A percentile compares a stretch with the other conserved stretches of the same genome.
Evolutionary conservation across 35 echinoderm and acorn worm species (phyloP).

Genomic region (Heliocidaris tuberculata): DNA sequence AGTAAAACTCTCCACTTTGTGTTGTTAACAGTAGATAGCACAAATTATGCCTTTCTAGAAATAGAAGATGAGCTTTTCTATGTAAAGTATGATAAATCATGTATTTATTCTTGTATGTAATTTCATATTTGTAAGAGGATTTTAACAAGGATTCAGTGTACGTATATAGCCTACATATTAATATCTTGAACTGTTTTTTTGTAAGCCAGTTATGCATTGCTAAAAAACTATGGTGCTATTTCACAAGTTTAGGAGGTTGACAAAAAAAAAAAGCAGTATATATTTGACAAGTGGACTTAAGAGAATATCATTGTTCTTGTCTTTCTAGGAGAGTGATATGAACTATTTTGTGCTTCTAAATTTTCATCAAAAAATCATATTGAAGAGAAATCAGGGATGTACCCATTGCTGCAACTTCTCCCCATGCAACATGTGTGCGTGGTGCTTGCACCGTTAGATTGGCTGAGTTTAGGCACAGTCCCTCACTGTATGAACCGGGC

Average conservation of each 20-base stretch:
- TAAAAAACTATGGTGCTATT: slow-evolving; percentile 25
- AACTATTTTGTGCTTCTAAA: neutral
- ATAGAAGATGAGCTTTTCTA: neutral
- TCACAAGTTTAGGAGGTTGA: slow-evolving; percentile 18
- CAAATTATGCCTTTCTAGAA: neutral
- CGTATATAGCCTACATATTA: neutral
- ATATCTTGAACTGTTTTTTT: neutral
- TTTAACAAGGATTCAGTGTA: neutral
- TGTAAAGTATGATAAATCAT: slow-evolving; percentile 37
- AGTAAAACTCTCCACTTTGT: neutral
- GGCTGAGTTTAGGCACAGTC: neutral
- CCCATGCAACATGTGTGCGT: neutral
- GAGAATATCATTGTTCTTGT: neutral
- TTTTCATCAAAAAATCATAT: neutral
- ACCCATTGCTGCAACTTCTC: neutral
- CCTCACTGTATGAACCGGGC: neutral
- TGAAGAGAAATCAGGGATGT: neutral
- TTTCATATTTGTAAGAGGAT: slow-evolving; percentile 13
- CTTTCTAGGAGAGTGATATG: neutral
- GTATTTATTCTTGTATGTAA: slow-evolving; percentile 45
- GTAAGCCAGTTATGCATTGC: slow-evolving; percentile 22
- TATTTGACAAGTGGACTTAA: neutral
- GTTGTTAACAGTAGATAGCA: neutral
- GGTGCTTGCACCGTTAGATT: neutral
- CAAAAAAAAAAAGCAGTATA: neutral